Percentiles rank a stretch among this genome's conserved stretches.
phyloP scores from a whole-genome alignment of 2,113 vertebrate species.

The Tychaedon coryphoeus region DNA sequence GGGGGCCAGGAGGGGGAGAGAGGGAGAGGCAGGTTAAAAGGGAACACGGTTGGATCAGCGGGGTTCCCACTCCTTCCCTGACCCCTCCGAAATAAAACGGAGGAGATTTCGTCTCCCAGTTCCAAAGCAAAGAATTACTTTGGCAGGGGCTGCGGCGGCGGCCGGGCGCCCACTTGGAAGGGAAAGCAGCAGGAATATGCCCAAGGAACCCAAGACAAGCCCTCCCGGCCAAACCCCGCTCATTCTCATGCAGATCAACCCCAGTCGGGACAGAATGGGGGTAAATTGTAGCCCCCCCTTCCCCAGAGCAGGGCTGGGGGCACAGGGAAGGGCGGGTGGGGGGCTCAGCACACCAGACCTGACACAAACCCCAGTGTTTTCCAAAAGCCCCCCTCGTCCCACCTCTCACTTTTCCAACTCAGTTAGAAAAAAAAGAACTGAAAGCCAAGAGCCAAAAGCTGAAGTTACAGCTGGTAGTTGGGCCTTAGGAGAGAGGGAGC shows the following conservation, averaged over 20 bases:
- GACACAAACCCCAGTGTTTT: background rate
- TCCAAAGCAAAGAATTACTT: slow-evolving; percentile 72
- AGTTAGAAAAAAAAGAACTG: background rate
- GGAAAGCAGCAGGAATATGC: slow-evolving; percentile 14
- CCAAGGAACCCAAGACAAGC: slow-evolving; percentile 17
- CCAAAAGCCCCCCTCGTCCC: background rate
- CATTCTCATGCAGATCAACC: slow-evolving; percentile 39
- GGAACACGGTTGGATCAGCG: slow-evolving; percentile 45
- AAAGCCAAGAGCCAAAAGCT: slow-evolving; percentile 16
- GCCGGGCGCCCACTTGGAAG: slow-evolving; percentile 52
- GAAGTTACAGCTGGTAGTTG: background rate
- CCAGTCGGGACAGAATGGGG: background rate
- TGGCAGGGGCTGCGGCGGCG: slow-evolving; percentile 29
- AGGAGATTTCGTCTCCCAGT: background rate
- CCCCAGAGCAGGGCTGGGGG: background rate
- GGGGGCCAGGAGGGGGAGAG: background rate
- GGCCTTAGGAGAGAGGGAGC: background rate
- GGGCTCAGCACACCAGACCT: background rate
- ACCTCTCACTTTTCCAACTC: background rate
- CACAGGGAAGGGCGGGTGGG: accelerated
- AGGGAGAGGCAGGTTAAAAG: slow-evolving; percentile 33
- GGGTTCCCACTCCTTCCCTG: slow-evolving; percentile 48
- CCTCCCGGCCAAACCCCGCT: background rate
- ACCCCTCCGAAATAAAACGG: slow-evolving; percentile 31
- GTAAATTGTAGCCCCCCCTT: background rate